Percentiles rank a stretch among this genome's conserved stretches.
Conservation (phyloP, 23 tunicate species). For the Diplosoma virens region DNA sequence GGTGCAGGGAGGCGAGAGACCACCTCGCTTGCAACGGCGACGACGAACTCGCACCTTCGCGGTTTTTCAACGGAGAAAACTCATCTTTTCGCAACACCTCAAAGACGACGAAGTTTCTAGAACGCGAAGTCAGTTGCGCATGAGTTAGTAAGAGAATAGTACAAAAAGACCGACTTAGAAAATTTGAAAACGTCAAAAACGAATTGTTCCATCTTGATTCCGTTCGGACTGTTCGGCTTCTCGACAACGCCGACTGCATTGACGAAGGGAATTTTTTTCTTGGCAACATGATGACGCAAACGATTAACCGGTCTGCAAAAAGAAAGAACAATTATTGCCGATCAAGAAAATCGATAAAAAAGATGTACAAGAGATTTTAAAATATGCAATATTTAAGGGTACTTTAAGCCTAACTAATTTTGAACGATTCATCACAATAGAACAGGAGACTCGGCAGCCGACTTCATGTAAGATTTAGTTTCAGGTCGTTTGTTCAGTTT, state of each 20-base stretch:
- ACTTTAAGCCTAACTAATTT: too few relatives aligned
- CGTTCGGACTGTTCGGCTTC: constrained; percentile 71
- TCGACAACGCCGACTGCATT: constrained; percentile 51
- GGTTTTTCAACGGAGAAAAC: constrained; percentile 95
- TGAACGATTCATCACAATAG: too few relatives aligned
- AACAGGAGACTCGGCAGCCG: too few relatives aligned
- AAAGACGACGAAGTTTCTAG: constrained; percentile 79
- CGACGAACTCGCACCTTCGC: constrained; percentile 64
- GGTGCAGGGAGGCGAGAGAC: constrained; percentile 73
- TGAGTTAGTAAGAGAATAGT: neutral
- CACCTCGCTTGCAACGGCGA: constrained; percentile 60
- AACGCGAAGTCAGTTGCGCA: neutral
- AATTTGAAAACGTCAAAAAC: constrained; percentile 95
- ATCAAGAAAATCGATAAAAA: neutral
- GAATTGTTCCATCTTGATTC: constrained; percentile 96
- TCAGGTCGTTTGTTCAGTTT: too few relatives aligned
- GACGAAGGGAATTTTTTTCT: constrained; percentile 90
- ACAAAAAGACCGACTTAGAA: constrained; percentile 58
- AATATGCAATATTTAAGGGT: too few relatives aligned
- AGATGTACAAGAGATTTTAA: neutral
- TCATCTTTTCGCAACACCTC: constrained; percentile 93
- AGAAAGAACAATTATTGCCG: too few relatives aligned
- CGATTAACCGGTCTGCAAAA: constrained; percentile 20
- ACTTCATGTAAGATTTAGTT: too few relatives aligned
- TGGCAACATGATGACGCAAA: constrained; percentile 90